Conservation (phyloP, 2,113 vertebrate species). For the Rallus limicola region DNA sequence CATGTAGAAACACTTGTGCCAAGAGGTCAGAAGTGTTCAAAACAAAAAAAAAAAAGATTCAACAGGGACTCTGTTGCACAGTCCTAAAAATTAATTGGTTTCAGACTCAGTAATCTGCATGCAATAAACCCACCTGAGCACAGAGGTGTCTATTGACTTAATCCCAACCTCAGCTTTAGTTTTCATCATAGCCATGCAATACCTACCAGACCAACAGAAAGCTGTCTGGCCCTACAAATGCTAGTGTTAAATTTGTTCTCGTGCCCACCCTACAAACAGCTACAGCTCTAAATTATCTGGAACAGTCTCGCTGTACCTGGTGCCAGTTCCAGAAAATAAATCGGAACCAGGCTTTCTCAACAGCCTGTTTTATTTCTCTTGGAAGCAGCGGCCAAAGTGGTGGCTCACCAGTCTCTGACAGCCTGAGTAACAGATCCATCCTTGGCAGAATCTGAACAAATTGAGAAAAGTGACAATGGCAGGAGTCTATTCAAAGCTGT, state of each 20-base stretch:
- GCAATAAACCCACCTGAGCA: neutral
- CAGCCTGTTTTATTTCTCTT: neutral
- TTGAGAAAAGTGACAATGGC: neutral
- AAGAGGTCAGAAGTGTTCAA: neutral
- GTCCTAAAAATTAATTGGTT: neutral
- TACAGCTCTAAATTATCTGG: neutral
- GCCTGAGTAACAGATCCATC: neutral
- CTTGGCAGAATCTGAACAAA: neutral
- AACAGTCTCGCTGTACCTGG: neutral
- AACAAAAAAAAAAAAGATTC: neutral
- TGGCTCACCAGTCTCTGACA: neutral
- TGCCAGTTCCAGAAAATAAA: neutral
- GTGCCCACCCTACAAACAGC: neutral
- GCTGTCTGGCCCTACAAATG: neutral
- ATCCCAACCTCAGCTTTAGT: neutral
- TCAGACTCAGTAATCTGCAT: neutral
- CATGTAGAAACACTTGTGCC: neutral
- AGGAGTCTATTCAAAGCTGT: neutral
- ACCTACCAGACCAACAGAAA: neutral
- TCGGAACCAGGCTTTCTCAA: neutral
- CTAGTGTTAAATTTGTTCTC: neutral
- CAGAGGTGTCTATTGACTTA: neutral
- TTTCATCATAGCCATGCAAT: neutral
- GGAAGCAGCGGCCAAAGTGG: neutral
- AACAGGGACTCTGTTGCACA: neutral